phyloP scores from a whole-genome alignment of 2,797 vertebrate species.

The Malurus splendens region DNA sequence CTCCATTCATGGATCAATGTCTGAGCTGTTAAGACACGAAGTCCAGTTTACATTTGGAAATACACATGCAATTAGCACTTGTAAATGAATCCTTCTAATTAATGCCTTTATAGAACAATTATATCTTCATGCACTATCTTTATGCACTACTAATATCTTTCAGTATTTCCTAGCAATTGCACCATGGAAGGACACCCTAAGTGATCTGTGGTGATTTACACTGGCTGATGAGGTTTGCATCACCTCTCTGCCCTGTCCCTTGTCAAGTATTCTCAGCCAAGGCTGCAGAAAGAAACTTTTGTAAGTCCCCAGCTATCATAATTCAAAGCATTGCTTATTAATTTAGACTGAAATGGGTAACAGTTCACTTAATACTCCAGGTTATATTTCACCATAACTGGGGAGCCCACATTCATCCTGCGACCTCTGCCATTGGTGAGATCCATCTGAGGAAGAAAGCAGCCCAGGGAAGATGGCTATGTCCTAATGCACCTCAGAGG shows the following conservation, averaged over 20 bases:
- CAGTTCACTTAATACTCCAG: neutral
- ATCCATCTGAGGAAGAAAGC: neutral
- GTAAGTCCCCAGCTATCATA: neutral
- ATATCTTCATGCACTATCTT: neutral
- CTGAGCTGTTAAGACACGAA: neutral
- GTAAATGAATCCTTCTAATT: neutral
- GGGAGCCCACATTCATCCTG: neutral
- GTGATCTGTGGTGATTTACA: neutral
- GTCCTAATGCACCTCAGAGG: neutral
- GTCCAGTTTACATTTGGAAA: neutral
- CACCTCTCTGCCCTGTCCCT: neutral
- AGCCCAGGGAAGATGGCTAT: neutral
- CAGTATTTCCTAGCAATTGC: neutral
- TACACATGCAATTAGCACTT: neutral
- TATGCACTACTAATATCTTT: neutral
- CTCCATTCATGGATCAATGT: neutral
- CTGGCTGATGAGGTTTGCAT: neutral
- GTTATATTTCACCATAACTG: neutral
- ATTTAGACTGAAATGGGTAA: neutral
- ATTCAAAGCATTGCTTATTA: neutral
- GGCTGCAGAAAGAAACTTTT: neutral
- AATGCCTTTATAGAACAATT: neutral
- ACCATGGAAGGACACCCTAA: neutral
- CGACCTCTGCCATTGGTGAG: neutral
- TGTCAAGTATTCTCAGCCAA: neutral